Base-by-base conservation (phyloP, 2,797 vertebrate species). In the Sebastes trivittatus region DNA sequence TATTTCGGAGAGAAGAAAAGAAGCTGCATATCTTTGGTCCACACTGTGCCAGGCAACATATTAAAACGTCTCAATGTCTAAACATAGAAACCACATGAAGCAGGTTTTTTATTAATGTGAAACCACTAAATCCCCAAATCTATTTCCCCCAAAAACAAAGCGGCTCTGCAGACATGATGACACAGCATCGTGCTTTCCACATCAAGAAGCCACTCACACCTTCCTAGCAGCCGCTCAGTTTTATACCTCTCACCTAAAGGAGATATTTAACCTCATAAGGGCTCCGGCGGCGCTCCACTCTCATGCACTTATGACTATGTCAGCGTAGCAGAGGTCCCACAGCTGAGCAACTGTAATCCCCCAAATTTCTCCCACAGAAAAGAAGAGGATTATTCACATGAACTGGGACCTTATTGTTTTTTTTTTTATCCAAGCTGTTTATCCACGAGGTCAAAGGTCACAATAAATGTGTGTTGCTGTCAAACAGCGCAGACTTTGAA, bases 391-490 rank as follows among this genome's bases (percentile, higher is more conserved):
- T 60, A n/a, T 68, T 82, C 25, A 58, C 59, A 64, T 34, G 34
- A 14, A 34, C n/a, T 54, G 46, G 2, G 22, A 80, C 66, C 18
- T 63, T 32, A 77, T 63, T 72, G 58, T 52, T 68, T 42, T 88
- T 60, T 60, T 88, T 60, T 88, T 60, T 49, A 76, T 85, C 54
- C 77, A 34, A 58, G 22, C 36, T 68, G 65, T 84, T 80, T 62
- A 78, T 66, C 64, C 36, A 49, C 1, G 1, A 75, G 73, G 80
- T 85, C 71, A 90, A 63, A 85, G 61, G 83, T 90, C 82, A 83
- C 22, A 60, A 68, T 78, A 42, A 73, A 88, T 59, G 65, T 78
- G 70, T 56, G 63, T 38, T 29, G 14, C 27, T 67, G 75, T 82
- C 64, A 64, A 66, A 75, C 36, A 32, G 34, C 11, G 46, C 62